These are phyloP conservation scores for Poliocrania exsul DNA, from an alignment of 2,797 vertebrate species.

Conservation along the genomic window DNA sequence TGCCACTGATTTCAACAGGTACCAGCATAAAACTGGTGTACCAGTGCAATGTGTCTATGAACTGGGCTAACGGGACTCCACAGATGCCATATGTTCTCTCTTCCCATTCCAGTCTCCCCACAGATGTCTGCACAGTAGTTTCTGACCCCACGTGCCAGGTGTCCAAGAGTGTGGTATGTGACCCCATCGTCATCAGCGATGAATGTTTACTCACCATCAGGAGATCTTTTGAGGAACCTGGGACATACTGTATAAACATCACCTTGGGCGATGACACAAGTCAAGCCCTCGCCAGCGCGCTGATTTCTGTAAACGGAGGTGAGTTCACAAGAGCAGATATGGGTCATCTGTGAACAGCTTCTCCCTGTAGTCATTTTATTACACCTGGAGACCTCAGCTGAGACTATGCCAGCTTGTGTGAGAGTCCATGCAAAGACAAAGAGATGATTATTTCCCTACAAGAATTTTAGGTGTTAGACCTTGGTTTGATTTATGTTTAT, in stretches of 20 bases:
- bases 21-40: not conserved
- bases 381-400: not conserved
- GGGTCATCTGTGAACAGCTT: not conserved
- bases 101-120: constrained; percentile 80
- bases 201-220: constrained; percentile 83
- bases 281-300: constrained; percentile 84
- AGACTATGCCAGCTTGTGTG: not conserved
- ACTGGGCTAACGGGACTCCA: not conserved
- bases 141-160: constrained; percentile 85
- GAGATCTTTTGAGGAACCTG: constrained; percentile 84
- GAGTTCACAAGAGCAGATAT: not conserved
- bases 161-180: constrained; percentile 80
- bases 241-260: constrained; percentile 93
- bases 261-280: constrained; percentile 85
- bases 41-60: not conserved
- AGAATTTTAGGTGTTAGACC: not conserved
- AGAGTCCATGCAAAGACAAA: not conserved
- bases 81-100: not conserved
- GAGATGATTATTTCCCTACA: not conserved
- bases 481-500: not conserved
- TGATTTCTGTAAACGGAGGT: constrained; percentile 83
- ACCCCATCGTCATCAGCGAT: constrained; percentile 70
- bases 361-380: not conserved
- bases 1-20: not conserved
- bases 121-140: constrained; percentile 88